These are phyloP conservation scores for Lordiphosa mommai DNA, from an alignment of 1,140 invertebrate genomes.

Conservation along the genomic window DNA sequence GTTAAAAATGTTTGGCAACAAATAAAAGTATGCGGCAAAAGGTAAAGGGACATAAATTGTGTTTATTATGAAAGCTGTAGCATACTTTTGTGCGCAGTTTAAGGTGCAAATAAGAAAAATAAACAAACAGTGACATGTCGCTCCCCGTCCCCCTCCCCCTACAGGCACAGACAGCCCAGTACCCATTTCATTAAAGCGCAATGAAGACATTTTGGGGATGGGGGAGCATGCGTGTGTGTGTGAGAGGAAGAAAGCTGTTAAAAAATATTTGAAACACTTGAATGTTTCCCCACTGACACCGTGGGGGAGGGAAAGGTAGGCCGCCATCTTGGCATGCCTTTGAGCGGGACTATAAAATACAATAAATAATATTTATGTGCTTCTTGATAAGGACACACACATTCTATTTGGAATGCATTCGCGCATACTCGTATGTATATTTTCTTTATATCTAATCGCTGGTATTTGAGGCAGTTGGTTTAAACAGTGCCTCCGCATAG, in stretches of 20 bases:
- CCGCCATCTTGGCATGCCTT: slow-evolving; percentile 30
- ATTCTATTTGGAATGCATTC: slow-evolving; percentile 20
- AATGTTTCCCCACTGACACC: slow-evolving; percentile 48
- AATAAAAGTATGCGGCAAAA: not conserved
- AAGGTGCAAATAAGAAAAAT: slow-evolving; percentile 46
- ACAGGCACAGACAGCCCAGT: slow-evolving; percentile 7
- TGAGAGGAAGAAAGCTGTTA: slow-evolving; percentile 36
- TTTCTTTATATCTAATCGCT: slow-evolving; percentile 50
- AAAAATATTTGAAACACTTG: slow-evolving; percentile 72
- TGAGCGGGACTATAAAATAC: slow-evolving; percentile 56
- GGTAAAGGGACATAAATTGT: slow-evolving; percentile 59
- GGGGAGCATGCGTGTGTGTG: not conserved
- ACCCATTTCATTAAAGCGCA: slow-evolving; percentile 68
- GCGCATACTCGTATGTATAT: not conserved
- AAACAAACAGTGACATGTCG: slow-evolving; percentile 35
- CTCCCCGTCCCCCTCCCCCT: not conserved
- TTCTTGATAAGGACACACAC: slow-evolving; percentile 56
- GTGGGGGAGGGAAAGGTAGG: slow-evolving; percentile 6
- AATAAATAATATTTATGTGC: slow-evolving; percentile 73
- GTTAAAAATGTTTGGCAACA: slow-evolving; percentile 55
- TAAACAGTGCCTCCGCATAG: slow-evolving; percentile 27
- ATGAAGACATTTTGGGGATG: slow-evolving; percentile 40
- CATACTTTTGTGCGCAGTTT: slow-evolving; percentile 64
- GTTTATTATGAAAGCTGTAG: slow-evolving; percentile 57
- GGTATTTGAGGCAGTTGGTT: slow-evolving; percentile 47